A percentile compares a stretch with the other conserved stretches of the same genome.
Conservation (phyloP, 2,797 vertebrate genomes). For the Onychomys leucogaster region DNA sequence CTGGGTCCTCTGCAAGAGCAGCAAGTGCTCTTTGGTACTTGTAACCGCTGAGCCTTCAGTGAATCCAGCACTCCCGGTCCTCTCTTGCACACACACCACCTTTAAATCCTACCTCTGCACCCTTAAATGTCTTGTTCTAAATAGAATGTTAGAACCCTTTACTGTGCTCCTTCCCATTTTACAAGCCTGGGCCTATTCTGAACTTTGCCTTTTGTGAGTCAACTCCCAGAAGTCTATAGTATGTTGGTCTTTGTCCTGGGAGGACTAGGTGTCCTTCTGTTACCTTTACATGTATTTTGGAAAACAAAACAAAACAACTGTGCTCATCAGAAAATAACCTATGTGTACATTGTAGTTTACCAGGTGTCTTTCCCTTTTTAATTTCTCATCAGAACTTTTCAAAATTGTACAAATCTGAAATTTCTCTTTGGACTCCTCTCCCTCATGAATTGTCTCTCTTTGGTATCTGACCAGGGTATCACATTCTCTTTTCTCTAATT, state of each 20-base stretch:
- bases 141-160: constrained; percentile 34
- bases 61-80: background rate
- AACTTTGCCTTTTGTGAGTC: constrained; percentile 68
- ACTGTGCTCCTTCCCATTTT: constrained; percentile 42
- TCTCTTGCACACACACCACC: background rate
- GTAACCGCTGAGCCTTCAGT: background rate
- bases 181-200: constrained; percentile 47
- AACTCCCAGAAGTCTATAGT: constrained; percentile 41
- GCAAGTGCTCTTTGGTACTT: background rate
- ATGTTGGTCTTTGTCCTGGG: constrained; percentile 49
- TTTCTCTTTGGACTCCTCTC: constrained; percentile 19
- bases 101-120: constrained; percentile 4
- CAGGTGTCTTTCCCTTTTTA: constrained; percentile 14
- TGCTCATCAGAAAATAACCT: constrained; percentile 55
- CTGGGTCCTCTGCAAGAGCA: background rate
- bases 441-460: constrained; percentile 39
- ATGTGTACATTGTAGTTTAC: constrained; percentile 10
- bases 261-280: constrained; percentile 4
- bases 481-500: constrained; percentile 46
- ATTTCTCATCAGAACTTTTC: constrained; percentile 63
- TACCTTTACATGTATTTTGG: constrained; percentile 29
- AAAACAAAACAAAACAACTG: background rate
- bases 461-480: constrained; percentile 44
- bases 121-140: constrained; percentile 54
- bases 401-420: constrained; percentile 44